These are phyloP conservation scores for Galbula dea DNA, from an alignment of 2,113 vertebrate species.

Conservation along the genomic window DNA sequence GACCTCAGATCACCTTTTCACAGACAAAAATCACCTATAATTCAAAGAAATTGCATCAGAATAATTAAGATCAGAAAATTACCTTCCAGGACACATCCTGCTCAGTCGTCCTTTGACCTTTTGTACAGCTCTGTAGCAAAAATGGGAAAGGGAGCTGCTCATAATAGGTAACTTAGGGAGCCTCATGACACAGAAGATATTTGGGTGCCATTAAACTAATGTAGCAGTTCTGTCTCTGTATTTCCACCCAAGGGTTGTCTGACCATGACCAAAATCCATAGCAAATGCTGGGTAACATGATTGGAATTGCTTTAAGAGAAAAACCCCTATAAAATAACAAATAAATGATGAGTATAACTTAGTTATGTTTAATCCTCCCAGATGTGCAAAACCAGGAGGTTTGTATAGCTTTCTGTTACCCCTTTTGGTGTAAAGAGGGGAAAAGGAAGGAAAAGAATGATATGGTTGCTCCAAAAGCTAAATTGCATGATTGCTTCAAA, in stretches of 20 bases:
- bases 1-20: background rate
- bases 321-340: background rate
- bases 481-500: background rate
- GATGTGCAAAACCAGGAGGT: background rate
- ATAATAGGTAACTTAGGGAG: background rate
- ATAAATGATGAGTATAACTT: background rate
- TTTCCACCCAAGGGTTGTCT: background rate
- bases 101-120: background rate
- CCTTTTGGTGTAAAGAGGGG: background rate
- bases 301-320: background rate
- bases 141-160: background rate
- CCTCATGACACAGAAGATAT: background rate
- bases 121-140: background rate
- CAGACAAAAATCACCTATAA: background rate
- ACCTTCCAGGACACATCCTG: background rate
- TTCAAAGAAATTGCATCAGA: slow-evolving; percentile 5
- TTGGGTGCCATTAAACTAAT: background rate
- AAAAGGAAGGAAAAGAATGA: background rate
- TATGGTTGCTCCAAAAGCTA: background rate
- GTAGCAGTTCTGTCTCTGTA: background rate
- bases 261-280: background rate
- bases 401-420: background rate
- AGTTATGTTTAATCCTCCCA: background rate
- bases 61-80: slow-evolving; percentile 9
- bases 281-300: background rate